A percentile compares a stretch with the other conserved stretches of the same genome.
These are phyloP conservation scores for human DNA, from an alignment of 2,113 vertebrate species.

Conservation along the genomic window DNA sequence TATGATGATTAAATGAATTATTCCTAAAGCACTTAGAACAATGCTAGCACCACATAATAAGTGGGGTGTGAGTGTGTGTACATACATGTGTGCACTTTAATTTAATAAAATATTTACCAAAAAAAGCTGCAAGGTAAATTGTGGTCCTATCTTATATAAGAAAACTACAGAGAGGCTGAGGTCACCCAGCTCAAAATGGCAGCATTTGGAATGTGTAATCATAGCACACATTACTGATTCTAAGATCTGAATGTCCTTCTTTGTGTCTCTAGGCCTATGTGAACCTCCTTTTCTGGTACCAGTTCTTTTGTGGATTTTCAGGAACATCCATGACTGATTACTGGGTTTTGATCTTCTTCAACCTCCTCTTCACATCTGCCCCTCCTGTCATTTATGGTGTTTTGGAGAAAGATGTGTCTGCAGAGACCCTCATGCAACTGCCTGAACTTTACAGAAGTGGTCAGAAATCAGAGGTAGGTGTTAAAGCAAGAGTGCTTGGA, in stretches of 20 bases:
- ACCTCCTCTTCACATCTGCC: conserved; percentile 88
- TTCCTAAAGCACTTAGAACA: neutral
- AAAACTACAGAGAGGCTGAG: neutral
- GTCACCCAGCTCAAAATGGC: neutral
- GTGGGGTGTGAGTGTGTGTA: too few species aligned
- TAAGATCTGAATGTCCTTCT: conserved; percentile 34
- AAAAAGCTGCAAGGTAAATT: neutral
- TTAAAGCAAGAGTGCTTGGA: neutral
- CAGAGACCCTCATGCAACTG: conserved; percentile 83
- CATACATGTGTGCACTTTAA: neutral
- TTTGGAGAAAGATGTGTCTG: conserved; percentile 87
- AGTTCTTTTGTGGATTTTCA: conserved; percentile 91
- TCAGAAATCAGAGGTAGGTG: conserved; percentile 85
- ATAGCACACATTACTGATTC: neutral
- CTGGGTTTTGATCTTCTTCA: conserved; percentile 90
- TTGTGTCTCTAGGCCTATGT: conserved; percentile 85
- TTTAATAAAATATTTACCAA: neutral
- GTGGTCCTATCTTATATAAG: neutral
- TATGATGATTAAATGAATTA: neutral
- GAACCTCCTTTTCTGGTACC: conserved; percentile 90
- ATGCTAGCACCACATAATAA: neutral
- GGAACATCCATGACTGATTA: conserved; percentile 89
- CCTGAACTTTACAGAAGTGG: conserved; percentile 85
- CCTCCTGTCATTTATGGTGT: conserved; percentile 88
- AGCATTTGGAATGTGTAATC: accelerated